These are phyloP conservation scores for Coreoperca whiteheadi DNA, from an alignment of 2,113 vertebrate species.

Conservation along the genomic window DNA sequence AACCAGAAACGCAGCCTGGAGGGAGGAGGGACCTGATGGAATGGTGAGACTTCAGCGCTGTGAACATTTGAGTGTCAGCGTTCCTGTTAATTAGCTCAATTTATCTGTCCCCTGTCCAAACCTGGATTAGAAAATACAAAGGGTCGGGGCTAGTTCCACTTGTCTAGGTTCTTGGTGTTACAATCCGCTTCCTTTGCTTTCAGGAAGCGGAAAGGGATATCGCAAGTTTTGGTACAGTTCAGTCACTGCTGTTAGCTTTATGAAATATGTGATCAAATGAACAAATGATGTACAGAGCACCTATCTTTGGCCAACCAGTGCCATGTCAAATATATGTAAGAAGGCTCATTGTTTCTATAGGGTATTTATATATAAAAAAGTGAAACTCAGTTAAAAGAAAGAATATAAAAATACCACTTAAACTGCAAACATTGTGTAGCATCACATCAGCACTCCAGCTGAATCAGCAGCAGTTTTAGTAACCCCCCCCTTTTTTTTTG, in stretches of 20 bases:
- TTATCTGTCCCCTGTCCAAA: neutral
- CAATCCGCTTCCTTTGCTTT: neutral
- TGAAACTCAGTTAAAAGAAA: no score
- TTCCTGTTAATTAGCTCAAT: neutral
- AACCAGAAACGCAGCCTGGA: neutral
- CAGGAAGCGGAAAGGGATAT: neutral
- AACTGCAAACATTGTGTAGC: neutral
- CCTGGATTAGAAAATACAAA: neutral
- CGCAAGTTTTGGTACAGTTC: neutral
- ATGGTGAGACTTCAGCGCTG: neutral
- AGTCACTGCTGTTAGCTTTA: neutral
- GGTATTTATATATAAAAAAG: no score
- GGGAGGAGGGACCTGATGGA: neutral
- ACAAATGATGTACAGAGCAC: neutral
- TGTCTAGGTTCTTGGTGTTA: neutral
- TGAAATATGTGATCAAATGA: neutral
- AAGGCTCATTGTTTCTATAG: no score
- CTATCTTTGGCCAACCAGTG: neutral
- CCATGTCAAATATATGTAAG: neutral
- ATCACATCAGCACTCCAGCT: no score
- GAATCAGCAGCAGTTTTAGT: no score
- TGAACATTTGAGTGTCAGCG: slow-evolving; percentile 20
- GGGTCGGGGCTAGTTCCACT: neutral
- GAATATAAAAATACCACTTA: no score
- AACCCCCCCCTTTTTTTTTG: no score